These are phyloP conservation scores for Setipinna tenuifilis DNA, from an alignment of 2,797 vertebrate species.

Conservation along the genomic window DNA sequence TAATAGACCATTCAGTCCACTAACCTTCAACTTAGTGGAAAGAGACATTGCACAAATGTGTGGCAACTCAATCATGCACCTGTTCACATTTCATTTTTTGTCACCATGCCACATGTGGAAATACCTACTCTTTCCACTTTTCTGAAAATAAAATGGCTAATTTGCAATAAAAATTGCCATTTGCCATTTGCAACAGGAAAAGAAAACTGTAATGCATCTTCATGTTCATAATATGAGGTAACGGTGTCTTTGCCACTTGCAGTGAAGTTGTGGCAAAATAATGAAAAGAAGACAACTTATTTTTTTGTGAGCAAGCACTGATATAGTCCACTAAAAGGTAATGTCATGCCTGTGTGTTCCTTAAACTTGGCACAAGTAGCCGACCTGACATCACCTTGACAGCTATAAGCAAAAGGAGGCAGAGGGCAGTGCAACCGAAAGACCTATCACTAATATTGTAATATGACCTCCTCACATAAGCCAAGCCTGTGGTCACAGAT, in stretches of 20 bases:
- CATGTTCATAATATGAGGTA: neutral
- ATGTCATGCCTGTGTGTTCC: neutral
- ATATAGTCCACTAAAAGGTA: neutral
- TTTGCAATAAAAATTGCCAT: too few species aligned
- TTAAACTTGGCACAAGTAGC: neutral
- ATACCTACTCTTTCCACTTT: neutral
- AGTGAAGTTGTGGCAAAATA: neutral
- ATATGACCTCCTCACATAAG: neutral
- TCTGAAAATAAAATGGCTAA: neutral
- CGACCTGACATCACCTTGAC: neutral
- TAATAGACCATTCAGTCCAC: too few species aligned
- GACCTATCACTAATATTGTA: neutral
- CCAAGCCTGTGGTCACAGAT: neutral
- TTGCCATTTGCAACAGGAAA: neutral
- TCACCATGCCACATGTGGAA: neutral
- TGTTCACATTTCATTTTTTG: neutral
- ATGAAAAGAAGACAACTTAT: neutral
- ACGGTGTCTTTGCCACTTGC: too few species aligned
- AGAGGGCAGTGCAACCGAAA: neutral
- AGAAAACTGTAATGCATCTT: neutral
- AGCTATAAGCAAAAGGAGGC: neutral
- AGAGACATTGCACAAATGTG: too few species aligned
- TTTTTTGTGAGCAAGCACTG: neutral
- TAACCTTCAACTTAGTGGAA: too few species aligned
- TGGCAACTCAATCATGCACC: neutral